A percentile compares a stretch with the other conserved stretches of the same genome.
These are phyloP conservation scores for Balearica regulorum DNA, from an alignment of 2,797 vertebrate species.

Conservation along the genomic window DNA sequence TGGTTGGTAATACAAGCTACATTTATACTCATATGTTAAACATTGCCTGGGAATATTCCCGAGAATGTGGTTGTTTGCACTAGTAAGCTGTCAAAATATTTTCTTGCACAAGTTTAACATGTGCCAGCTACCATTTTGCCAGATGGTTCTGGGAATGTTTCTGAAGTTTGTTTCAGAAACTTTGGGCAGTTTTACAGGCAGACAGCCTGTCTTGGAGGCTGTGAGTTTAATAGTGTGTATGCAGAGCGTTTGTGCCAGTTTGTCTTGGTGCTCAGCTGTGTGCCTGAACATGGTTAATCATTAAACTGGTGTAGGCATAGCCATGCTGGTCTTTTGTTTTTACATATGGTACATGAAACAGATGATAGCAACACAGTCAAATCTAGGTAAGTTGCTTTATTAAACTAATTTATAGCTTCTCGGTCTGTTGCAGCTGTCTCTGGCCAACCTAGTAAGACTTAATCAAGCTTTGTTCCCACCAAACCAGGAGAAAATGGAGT, in stretches of 20 bases:
- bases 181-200: background rate
- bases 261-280: background rate
- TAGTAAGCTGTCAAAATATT: conserved; percentile 26
- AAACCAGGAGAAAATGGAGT: conserved; percentile 68
- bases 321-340: background rate
- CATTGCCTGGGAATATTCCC: background rate
- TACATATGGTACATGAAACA: background rate
- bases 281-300: background rate
- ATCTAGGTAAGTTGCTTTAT: background rate
- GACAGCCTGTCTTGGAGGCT: background rate
- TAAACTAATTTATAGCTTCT: conserved; percentile 11
- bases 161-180: background rate
- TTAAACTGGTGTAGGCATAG: background rate
- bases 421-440: conserved; percentile 73
- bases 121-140: background rate
- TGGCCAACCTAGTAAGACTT: conserved; percentile 83
- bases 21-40: background rate
- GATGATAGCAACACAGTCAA: background rate
- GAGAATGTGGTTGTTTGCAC: background rate
- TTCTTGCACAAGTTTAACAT: background rate
- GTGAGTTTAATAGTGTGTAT: background rate
- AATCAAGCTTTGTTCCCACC: conserved; percentile 86
- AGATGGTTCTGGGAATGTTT: background rate
- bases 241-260: background rate
- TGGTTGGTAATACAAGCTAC: background rate